A percentile compares a stretch with the other conserved stretches of the same genome.
Evolutionary conservation across 2,113 vertebrate species (phyloP).

Genomic region (Centropristis striata): DNA sequence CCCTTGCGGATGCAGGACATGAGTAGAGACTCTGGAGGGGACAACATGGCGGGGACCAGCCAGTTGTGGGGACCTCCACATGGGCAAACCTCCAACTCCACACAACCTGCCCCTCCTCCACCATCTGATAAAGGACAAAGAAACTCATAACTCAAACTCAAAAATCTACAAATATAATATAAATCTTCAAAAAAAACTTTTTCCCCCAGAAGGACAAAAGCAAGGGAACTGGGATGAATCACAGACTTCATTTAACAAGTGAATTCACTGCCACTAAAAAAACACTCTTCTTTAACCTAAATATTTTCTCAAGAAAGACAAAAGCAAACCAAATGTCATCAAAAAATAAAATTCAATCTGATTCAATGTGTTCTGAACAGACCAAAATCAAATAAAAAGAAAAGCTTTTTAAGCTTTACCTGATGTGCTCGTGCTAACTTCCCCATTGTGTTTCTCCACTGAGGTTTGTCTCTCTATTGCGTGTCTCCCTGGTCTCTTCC

Average conservation of each 20-base stretch:
- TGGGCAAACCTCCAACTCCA: conserved; percentile 78
- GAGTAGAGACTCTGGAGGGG: conserved; percentile 95
- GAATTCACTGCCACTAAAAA: neutral
- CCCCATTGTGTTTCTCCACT: conserved; percentile 88
- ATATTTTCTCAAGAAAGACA: neutral
- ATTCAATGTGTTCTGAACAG: neutral
- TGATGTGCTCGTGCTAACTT: conserved; percentile 91
- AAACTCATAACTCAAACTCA: no score
- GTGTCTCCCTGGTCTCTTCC: conserved; percentile 81
- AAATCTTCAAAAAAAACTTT: neutral
- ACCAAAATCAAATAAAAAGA: neutral
- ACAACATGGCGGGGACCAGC: conserved; percentile 94
- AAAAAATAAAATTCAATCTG: neutral
- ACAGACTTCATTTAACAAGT: neutral
- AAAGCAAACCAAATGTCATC: neutral
- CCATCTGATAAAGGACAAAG: conserved; percentile 83
- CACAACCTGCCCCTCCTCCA: conserved; percentile 76
- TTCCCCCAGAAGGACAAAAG: neutral
- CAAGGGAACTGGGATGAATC: neutral
- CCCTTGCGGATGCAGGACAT: conserved; percentile 93
- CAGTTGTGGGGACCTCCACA: conserved; percentile 83
- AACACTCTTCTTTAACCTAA: neutral
- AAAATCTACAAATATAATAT: neutral
- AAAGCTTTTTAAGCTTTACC: conserved; percentile 75
- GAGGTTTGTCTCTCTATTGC: conserved; percentile 80